Evolutionary conservation across 1,140 invertebrate species (phyloP).

Genomic region (Psix sp.): DNA sequence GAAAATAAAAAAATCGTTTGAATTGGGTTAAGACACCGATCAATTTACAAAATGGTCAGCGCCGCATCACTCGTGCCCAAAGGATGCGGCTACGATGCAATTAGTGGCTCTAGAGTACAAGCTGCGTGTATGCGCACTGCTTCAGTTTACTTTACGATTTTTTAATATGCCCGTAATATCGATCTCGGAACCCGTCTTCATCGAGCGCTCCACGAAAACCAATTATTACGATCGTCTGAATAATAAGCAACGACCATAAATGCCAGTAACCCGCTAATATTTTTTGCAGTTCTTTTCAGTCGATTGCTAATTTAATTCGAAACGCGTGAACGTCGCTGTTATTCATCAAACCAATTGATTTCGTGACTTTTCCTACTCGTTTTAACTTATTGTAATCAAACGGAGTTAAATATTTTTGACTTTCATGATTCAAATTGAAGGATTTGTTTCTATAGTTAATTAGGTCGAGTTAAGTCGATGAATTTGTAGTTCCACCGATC

Average conservation of each 20-base stretch:
- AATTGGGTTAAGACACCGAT: constrained; percentile 38
- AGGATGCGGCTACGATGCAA: constrained; percentile 36
- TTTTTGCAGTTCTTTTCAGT: constrained; percentile 13
- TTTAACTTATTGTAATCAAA: too few species aligned
- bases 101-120: constrained; percentile 27
- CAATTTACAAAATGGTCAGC: constrained; percentile 27
- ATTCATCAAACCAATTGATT: constrained; percentile 27
- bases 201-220: constrained; percentile 41
- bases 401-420: too few species aligned
- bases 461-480: too few species aligned
- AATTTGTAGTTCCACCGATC: too few species aligned
- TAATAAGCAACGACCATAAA: constrained; percentile 43
- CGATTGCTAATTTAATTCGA: constrained; percentile 31
- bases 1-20: constrained; percentile 28
- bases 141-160: constrained; percentile 53
- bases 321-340: constrained; percentile 2
- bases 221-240: constrained; percentile 35
- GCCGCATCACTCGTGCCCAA: constrained; percentile 26
- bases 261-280: constrained; percentile 20
- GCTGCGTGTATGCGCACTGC: constrained; percentile 29
- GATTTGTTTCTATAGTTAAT: too few species aligned
- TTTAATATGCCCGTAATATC: constrained; percentile 52
- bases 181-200: constrained; percentile 53
- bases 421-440: too few species aligned
- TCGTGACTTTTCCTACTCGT: constrained; percentile 16